phyloP scores from a whole-genome alignment of 1,140 invertebrate species.

The Calephelis nemesis region DNA sequence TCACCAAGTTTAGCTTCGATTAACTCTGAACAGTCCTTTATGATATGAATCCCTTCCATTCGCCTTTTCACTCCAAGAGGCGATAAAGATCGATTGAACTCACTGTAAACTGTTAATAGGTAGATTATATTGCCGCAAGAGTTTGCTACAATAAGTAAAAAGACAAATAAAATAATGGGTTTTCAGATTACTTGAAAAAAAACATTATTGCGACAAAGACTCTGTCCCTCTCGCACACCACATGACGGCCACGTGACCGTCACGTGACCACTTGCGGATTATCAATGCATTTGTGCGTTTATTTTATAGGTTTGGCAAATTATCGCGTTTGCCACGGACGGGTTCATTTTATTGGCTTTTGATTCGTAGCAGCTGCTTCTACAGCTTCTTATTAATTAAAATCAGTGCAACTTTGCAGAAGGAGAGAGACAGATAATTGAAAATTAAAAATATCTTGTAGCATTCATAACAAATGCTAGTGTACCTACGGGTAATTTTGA shows the following conservation, averaged over 20 bases:
- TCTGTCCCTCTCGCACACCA: conserved; percentile 27
- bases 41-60: too few relatives aligned
- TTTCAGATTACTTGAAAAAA: not conserved
- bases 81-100: too few relatives aligned
- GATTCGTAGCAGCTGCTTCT: conserved; percentile 10
- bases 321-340: conserved; percentile 1
- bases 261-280: conserved; percentile 32
- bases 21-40: too few relatives aligned
- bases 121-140: too few relatives aligned
- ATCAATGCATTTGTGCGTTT: conserved; percentile 30
- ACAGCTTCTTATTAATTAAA: not conserved
- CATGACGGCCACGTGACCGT: conserved; percentile 25
- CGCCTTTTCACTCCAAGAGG: too few relatives aligned
- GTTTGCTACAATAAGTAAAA: too few relatives aligned
- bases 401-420: not conserved
- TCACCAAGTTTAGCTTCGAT: too few relatives aligned
- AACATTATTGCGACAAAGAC: conserved; percentile 1
- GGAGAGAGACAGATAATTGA: not conserved
- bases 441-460: too few relatives aligned
- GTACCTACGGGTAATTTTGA: too few relatives aligned
- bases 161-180: not conserved
- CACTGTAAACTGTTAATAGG: too few relatives aligned
- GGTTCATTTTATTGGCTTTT: conserved; percentile 6
- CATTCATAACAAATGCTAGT: too few relatives aligned
- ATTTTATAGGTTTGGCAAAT: conserved; percentile 24